Conservation (phyloP, 2,113 vertebrate genomes). For the Megaceryle maxima region DNA sequence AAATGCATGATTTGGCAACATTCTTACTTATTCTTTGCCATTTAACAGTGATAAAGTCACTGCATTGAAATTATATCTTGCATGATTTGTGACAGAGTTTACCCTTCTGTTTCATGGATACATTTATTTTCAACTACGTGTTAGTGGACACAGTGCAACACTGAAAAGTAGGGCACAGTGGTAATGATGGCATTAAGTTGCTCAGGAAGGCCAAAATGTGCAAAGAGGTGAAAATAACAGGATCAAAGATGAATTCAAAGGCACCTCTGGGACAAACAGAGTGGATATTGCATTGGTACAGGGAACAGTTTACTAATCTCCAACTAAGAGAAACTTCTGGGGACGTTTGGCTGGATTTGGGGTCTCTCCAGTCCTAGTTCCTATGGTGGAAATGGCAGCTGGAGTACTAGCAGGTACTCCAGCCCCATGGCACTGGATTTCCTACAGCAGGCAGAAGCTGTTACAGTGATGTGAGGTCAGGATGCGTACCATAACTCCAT, state of each 20-base stretch:
- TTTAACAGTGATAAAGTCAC: background rate
- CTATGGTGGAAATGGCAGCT: background rate
- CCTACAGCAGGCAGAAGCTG: background rate
- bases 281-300: background rate
- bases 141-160: background rate
- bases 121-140: background rate
- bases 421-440: background rate
- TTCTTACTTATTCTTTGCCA: background rate
- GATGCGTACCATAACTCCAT: background rate
- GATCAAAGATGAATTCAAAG: background rate
- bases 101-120: background rate
- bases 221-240: background rate
- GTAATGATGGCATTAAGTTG: background rate
- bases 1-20: background rate
- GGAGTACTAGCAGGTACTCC: background rate
- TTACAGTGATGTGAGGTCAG: background rate
- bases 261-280: background rate
- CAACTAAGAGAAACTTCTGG: background rate
- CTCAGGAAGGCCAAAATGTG: background rate
- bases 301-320: background rate
- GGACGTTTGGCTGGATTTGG: background rate
- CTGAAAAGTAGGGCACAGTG: background rate
- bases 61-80: background rate
- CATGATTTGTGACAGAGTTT: background rate
- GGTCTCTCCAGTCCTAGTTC: background rate